Base-by-base conservation (phyloP, 2,113 vertebrate genomes). In the Misgurnus anguillicaudatus region DNA sequence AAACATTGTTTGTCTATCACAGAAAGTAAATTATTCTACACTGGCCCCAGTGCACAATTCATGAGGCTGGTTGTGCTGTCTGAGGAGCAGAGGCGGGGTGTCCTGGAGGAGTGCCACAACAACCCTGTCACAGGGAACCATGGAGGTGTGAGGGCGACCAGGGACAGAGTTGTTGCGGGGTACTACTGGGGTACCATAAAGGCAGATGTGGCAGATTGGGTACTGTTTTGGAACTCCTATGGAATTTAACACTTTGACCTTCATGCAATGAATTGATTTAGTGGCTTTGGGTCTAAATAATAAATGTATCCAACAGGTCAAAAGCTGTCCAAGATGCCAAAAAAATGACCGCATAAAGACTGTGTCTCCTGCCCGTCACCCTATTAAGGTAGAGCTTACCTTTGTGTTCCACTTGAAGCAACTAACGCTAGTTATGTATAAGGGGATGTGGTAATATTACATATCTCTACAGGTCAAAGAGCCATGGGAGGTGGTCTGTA, bases 281-380 rank as follows among this genome's bases (percentile, higher is more conserved):
- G 6, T 63, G 61, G 36, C 61, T 63, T 63, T 63, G 14, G 31
- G 31, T 63, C 61, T 63, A 63, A 63, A 63, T 63, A 63, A 36
- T 38, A 63, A 62, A 62, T 62, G 60, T 62, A 62, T 62, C 60
- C 5, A 62, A 36, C 60, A 62, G 60, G 67, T 69, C 67, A 69
- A 45, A 69, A 51, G 47, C 42, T 24, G 39, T 69, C 67, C 51
- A 11, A 62, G 24, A 62, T 69, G 24, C 24, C 24, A 31, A 31
- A 31, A 31, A 3, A 31, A 31, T 31, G 24, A 31, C 24, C 24
- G 24, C 24, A 31, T 31, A 31, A 31, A 31, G 24, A 31, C 24
- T 31, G 24, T 31, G 24, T 31, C 24, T 31, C 24, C 24, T 31
- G 24, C 24, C 24, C 24, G 2, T 31, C 24, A 31, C 24, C 24